Percentiles rank a stretch among this genome's conserved stretches.
Evolutionary conservation across 2,113 vertebrate species (phyloP).

Genomic region (Marmota monax): DNA sequence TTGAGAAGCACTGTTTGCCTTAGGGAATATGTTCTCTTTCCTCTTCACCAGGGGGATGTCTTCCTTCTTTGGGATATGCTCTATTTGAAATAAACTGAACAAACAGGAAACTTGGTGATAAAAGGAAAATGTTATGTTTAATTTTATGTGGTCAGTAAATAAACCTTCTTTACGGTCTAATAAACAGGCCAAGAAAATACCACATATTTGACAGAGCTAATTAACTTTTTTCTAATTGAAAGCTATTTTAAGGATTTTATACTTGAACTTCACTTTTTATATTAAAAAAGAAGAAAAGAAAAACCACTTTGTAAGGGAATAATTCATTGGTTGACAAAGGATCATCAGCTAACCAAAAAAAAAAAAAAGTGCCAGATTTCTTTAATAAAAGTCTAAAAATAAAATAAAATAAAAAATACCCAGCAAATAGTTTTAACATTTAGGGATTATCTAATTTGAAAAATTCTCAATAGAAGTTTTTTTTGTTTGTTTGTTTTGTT

Average conservation of each 20-base stretch:
- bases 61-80: not conserved
- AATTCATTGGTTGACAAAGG: not conserved
- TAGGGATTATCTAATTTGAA: conserved; percentile 8
- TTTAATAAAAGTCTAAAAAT: not conserved
- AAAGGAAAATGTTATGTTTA: not conserved
- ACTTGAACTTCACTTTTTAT: not conserved
- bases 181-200: conserved; percentile 14
- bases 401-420: not conserved
- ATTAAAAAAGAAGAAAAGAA: not conserved
- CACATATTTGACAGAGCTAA: not conserved
- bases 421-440: not conserved
- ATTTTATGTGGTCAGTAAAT: not conserved
- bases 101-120: conserved; percentile 20
- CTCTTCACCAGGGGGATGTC: not conserved
- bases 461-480: not conserved
- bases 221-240: conserved; percentile 1
- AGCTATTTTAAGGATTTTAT: not conserved
- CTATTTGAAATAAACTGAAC: not conserved
- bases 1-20: not conserved
- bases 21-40: not conserved
- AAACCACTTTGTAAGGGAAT: not conserved
- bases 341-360: not conserved
- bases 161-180: not conserved
- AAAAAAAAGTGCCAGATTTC: not conserved
- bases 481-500: not conserved